A percentile compares a stretch with the other conserved stretches of the same genome.
These are phyloP conservation scores for Ceratitis capitata DNA, from an alignment of 1,140 invertebrate species.

Conservation along the genomic window DNA sequence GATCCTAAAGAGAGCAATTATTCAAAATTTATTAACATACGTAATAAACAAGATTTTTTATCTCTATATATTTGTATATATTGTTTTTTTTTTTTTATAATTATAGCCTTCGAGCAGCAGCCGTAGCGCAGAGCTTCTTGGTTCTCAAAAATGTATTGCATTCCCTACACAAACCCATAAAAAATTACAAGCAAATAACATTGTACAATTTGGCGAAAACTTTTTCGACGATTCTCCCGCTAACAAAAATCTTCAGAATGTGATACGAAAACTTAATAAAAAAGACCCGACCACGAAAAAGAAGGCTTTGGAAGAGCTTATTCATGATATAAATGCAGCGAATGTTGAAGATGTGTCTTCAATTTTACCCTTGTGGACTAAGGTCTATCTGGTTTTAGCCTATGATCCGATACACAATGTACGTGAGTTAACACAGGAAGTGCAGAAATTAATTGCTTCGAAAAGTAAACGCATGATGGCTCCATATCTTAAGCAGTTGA, in stretches of 20 bases:
- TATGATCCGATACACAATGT: conserved; percentile 83
- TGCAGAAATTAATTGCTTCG: conserved; percentile 75
- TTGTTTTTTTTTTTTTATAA: not conserved
- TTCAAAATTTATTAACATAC: not conserved
- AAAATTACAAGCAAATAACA: conserved; percentile 63
- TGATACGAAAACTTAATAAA: conserved; percentile 82
- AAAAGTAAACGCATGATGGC: conserved; percentile 79
- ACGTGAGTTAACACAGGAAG: conserved; percentile 76
- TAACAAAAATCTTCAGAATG: conserved; percentile 72
- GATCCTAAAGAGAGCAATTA: too few relatives aligned
- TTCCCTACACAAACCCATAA: conserved; percentile 62
- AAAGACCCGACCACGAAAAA: conserved; percentile 87
- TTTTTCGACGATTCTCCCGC: conserved; percentile 63
- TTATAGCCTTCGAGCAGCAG: conserved; percentile 83
- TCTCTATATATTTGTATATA: not conserved
- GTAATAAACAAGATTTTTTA: not conserved
- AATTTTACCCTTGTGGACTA: conserved; percentile 81
- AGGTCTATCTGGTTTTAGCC: conserved; percentile 77
- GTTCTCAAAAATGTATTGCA: conserved; percentile 70
- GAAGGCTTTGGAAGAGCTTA: conserved; percentile 86
- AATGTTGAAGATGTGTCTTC: conserved; percentile 72
- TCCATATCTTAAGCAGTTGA: conserved; percentile 78
- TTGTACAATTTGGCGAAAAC: conserved; percentile 56
- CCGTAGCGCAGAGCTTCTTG: conserved; percentile 79
- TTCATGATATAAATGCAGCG: conserved; percentile 72